phyloP scores from a whole-genome alignment of 2,888 invertebrate species.

The Mesorhabditis belari region DNA sequence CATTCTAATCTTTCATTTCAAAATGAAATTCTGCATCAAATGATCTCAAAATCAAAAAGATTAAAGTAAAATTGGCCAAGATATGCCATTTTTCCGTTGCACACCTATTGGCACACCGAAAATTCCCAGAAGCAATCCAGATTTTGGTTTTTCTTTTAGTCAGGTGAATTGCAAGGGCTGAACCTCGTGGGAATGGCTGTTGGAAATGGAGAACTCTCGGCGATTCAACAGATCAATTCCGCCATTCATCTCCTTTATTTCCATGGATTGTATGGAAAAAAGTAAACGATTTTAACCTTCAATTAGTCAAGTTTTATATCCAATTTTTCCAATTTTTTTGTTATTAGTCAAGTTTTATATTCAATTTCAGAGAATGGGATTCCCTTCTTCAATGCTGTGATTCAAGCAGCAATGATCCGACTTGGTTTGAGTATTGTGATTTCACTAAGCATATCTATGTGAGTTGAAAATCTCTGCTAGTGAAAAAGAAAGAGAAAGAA shows the following conservation, averaged over 20 bases:
- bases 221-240: conserved; percentile 31
- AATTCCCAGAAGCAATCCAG: neutral
- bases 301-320: neutral
- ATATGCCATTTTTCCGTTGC: too few species aligned
- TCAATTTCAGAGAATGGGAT: conserved; percentile 23
- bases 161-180: conserved; percentile 26
- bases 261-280: conserved; percentile 33
- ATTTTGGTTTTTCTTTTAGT: conserved; percentile 6
- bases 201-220: conserved; percentile 41
- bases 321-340: neutral
- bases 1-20: too few species aligned
- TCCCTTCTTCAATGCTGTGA: conserved; percentile 27
- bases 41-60: neutral
- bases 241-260: conserved; percentile 32
- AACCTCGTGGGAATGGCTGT: conserved; percentile 43
- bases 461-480: too few species aligned
- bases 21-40: neutral
- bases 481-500: too few species aligned
- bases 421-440: conserved; percentile 35
- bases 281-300: conserved; percentile 8
- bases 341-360: neutral
- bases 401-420: conserved; percentile 13
- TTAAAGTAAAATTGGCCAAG: too few species aligned
- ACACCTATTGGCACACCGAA: neutral
- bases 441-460: conserved; percentile 26